Evolutionary conservation across 2,797 vertebrate genomes (phyloP).

Genomic region (Cynodonichthys magdalenae): DNA sequence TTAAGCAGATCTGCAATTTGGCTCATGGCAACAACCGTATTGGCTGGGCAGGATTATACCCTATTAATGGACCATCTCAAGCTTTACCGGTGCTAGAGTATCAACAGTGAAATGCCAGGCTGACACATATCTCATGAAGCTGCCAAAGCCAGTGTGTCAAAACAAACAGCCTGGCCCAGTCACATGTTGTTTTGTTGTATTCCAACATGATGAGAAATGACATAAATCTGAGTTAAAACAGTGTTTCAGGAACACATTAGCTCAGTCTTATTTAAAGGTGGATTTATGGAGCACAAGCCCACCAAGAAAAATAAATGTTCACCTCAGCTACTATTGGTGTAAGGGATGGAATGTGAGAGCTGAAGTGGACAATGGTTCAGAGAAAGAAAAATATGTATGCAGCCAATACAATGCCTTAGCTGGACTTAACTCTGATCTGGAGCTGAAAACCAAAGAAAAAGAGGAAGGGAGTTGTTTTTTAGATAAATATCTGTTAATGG

Average conservation of each 20-base stretch:
- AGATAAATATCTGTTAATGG: conserved; percentile 87
- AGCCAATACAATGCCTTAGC: conserved; percentile 69
- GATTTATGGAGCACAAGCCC: background rate
- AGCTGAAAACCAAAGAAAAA: conserved; percentile 63
- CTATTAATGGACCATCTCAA: conserved; percentile 34
- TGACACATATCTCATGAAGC: conserved; percentile 26
- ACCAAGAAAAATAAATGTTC: background rate
- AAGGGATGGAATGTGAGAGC: conserved; percentile 27
- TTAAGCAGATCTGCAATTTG: conserved; percentile 41
- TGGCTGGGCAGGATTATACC: conserved; percentile 36
- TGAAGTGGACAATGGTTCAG: conserved; percentile 37
- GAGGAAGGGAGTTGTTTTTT: conserved; percentile 83
- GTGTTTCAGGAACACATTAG: no score
- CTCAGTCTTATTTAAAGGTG: background rate
- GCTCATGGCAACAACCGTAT: conserved; percentile 36
- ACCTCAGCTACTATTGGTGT: background rate
- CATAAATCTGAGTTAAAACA: no score
- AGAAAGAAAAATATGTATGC: conserved; percentile 35
- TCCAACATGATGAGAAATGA: background rate
- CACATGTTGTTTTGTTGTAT: background rate
- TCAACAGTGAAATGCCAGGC: conserved; percentile 23
- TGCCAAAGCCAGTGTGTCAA: conserved; percentile 3
- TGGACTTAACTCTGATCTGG: conserved; percentile 39
- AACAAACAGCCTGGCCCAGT: background rate
- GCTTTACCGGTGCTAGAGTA: conserved; percentile 33